Conservation (phyloP, 2,888 invertebrate species). For the Slavum lentiscoides region DNA sequence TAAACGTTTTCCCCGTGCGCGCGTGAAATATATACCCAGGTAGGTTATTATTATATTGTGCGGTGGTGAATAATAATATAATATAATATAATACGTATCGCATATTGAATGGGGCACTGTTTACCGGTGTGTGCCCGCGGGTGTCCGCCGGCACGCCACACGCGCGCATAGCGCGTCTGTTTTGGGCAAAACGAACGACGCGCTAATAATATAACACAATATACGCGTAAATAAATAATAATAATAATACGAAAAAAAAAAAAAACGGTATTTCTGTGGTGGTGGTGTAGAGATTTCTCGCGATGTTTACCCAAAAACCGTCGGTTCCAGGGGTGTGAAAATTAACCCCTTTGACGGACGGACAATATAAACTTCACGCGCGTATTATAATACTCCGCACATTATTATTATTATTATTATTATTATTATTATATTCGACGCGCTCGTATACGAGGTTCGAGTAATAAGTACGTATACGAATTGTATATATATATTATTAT, state of each 20-base stretch:
- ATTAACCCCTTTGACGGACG: conserved; percentile 50
- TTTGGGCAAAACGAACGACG: conserved; percentile 34
- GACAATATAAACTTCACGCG: conserved; percentile 12
- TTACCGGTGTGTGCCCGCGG: conserved; percentile 35
- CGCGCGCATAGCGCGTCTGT: conserved; percentile 6
- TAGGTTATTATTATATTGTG: no score
- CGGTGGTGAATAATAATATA: no score
- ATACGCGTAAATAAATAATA: not conserved
- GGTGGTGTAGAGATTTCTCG: conserved; percentile 4
- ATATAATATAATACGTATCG: no score
- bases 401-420: conserved; percentile 16
- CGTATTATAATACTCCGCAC: not conserved
- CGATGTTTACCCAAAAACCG: conserved; percentile 34
- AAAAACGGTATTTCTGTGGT: conserved; percentile 24
- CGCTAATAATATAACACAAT: not conserved
- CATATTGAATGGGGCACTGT: conserved; percentile 42
- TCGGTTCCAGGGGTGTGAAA: conserved; percentile 31
- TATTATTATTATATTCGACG: not conserved
- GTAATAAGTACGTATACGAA: no score
- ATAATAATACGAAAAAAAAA: not conserved
- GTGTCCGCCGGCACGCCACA: conserved; percentile 2
- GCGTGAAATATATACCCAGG: no score
- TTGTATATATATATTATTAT: no score
- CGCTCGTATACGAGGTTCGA: no score
- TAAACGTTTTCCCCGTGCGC: no score